Conservation (phyloP, 2,797 vertebrate genomes). For the Amniataba percoides region DNA sequence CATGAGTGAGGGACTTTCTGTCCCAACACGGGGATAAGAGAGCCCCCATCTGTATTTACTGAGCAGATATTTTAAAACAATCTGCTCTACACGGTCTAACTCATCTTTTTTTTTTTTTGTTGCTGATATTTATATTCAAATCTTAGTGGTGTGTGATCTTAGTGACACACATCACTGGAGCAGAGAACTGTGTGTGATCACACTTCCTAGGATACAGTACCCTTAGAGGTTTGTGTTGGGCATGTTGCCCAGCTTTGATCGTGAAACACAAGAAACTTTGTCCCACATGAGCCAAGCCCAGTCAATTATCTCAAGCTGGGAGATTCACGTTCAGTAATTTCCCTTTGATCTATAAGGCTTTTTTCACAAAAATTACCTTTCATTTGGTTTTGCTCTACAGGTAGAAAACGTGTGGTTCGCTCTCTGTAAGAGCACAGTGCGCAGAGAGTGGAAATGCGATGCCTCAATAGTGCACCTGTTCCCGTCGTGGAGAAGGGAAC, state of each 20-base stretch:
- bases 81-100: not conserved
- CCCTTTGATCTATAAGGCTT: slow-evolving; percentile 30
- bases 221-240: slow-evolving; percentile 28
- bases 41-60: slow-evolving; percentile 4
- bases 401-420: slow-evolving; percentile 13
- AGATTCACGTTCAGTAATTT: slow-evolving; percentile 31
- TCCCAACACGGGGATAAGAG: slow-evolving; percentile 15
- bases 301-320: slow-evolving; percentile 31
- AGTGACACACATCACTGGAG: slow-evolving; percentile 10
- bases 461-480: slow-evolving; percentile 69
- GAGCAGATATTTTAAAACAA: not conserved
- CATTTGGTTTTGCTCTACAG: slow-evolving; percentile 11
- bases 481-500: slow-evolving; percentile 55
- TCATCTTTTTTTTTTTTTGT: not conserved
- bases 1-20: slow-evolving; percentile 66
- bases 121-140: not conserved
- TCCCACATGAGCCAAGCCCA: slow-evolving; percentile 9
- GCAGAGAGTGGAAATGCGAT: slow-evolving; percentile 45
- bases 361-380: slow-evolving; percentile 10
- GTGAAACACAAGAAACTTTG: slow-evolving; percentile 22
- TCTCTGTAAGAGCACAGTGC: not conserved
- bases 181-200: slow-evolving; percentile 20
- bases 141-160: not conserved
- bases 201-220: not conserved
- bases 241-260: slow-evolving; percentile 34